phyloP scores from a whole-genome alignment of 2,113 vertebrate genomes.

The Caranx ignobilis region DNA sequence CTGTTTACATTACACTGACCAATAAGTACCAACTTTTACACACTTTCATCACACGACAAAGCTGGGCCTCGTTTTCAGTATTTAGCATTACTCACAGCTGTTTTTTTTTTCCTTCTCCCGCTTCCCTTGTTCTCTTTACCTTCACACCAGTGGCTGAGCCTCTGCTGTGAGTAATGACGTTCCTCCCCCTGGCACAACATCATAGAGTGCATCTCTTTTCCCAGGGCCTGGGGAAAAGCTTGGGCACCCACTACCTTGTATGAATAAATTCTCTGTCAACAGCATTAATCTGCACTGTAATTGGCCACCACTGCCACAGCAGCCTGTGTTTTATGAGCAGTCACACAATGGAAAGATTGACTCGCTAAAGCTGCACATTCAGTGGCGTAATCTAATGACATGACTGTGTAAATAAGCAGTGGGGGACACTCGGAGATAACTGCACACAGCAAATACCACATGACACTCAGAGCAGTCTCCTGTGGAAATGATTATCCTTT shows the following conservation, averaged over 20 bases:
- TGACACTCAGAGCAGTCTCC: constrained; percentile 2
- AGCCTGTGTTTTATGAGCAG: constrained; percentile 69
- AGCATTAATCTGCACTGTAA: constrained; percentile 77
- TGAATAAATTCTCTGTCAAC: constrained; percentile 76
- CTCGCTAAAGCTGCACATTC: constrained; percentile 62
- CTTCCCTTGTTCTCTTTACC: constrained; percentile 25
- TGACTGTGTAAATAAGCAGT: constrained; percentile 66
- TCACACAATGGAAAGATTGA: constrained; percentile 65
- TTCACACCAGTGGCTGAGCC: constrained; percentile 38
- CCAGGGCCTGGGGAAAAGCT: constrained; percentile 53
- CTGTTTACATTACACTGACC: constrained; percentile 49
- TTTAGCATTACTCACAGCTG: constrained; percentile 33
- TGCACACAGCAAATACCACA: constrained; percentile 28
- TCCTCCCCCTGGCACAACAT: constrained; percentile 60
- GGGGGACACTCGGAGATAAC: constrained; percentile 23
- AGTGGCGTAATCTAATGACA: constrained; percentile 68
- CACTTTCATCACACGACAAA: constrained; percentile 34
- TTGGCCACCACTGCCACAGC: constrained; percentile 67
- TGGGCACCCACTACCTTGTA: constrained; percentile 65
- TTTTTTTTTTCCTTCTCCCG: not conserved
- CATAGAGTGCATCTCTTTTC: constrained; percentile 60
- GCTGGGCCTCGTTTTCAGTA: constrained; percentile 11
- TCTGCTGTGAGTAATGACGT: constrained; percentile 62
- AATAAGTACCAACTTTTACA: constrained; percentile 41
- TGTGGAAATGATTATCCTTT: not conserved